These are phyloP conservation scores for Semicossyphus pulcher DNA, from an alignment of 2,113 vertebrate species.

Conservation along the genomic window DNA sequence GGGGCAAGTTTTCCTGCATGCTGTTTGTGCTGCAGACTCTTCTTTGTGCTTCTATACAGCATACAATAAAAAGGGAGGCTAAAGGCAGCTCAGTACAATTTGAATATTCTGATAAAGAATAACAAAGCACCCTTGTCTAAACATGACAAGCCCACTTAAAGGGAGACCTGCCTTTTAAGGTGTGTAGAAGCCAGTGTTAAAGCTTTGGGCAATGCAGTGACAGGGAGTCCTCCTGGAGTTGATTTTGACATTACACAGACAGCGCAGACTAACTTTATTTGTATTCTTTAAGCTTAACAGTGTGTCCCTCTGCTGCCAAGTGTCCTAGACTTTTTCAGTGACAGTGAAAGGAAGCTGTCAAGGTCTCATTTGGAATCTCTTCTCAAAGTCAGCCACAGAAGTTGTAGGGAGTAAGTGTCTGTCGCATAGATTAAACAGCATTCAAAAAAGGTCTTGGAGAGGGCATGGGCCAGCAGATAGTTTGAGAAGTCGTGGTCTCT, in stretches of 20 bases:
- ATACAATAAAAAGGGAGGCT: no score
- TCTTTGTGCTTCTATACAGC: no score
- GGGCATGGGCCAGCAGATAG: conserved; percentile 25
- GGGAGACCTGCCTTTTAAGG: conserved; percentile 29
- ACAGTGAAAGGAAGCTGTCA: background rate
- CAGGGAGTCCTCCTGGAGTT: conserved; percentile 19
- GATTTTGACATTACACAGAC: conserved; percentile 14
- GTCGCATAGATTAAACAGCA: background rate
- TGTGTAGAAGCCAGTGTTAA: conserved; percentile 6
- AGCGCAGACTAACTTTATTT: conserved; percentile 33
- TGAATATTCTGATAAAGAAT: no score
- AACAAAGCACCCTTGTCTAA: background rate
- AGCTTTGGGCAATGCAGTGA: conserved; percentile 31
- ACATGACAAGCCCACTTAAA: conserved; percentile 5
- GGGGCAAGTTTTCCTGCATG: no score
- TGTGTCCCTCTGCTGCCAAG: conserved; percentile 1
- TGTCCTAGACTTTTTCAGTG: conserved; percentile 6
- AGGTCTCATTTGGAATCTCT: conserved; percentile 2
- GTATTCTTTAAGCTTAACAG: conserved; percentile 22
- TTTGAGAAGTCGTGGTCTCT: conserved; percentile 52
- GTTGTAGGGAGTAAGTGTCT: background rate
- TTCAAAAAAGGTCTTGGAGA: conserved; percentile 3
- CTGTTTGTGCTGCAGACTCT: no score
- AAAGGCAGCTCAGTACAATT: no score
- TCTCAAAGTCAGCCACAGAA: background rate